Evolutionary conservation across 1,140 invertebrate genomes (phyloP).

Genomic region (Anthonomus grandis): DNA sequence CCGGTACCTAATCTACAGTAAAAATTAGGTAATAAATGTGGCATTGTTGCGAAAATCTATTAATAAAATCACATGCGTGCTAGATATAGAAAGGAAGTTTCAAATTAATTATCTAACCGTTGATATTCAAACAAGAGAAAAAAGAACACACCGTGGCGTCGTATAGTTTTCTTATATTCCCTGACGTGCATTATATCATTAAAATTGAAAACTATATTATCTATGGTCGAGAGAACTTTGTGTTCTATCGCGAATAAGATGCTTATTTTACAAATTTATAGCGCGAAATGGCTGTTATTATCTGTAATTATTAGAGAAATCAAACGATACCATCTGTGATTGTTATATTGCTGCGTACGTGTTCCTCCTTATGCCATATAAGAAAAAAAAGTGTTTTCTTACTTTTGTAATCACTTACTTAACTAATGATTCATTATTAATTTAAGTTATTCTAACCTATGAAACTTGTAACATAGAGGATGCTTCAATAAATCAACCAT

Average conservation of each 20-base stretch:
- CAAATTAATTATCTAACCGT: constrained; percentile 10
- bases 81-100: constrained; percentile 12
- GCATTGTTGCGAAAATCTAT: too few relatives aligned
- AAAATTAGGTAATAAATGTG: too few relatives aligned
- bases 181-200: constrained; percentile 16
- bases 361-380: constrained; percentile 13
- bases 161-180: constrained; percentile 1
- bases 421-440: too few relatives aligned
- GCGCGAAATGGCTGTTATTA: constrained; percentile 29
- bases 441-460: too few relatives aligned
- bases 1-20: too few relatives aligned
- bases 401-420: too few relatives aligned
- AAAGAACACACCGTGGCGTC: background rate
- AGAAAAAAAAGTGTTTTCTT: constrained; percentile 21
- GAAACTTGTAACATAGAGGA: too few relatives aligned
- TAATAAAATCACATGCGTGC: constrained; percentile 10
- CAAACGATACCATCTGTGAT: constrained; percentile 19
- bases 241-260: constrained; percentile 20
- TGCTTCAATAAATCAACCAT: too few relatives aligned
- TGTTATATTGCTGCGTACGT: constrained; percentile 7
- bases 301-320: constrained; percentile 25
- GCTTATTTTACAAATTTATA: constrained; percentile 31
- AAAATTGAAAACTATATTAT: constrained; percentile 28
- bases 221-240: constrained; percentile 26
- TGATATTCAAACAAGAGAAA: constrained; percentile 19